A percentile compares a stretch with the other conserved stretches of the same genome.
phyloP scores from a whole-genome alignment of 35 echinoderm and acorn worm genomes.

The Strongylocentrotus purpuratus region DNA sequence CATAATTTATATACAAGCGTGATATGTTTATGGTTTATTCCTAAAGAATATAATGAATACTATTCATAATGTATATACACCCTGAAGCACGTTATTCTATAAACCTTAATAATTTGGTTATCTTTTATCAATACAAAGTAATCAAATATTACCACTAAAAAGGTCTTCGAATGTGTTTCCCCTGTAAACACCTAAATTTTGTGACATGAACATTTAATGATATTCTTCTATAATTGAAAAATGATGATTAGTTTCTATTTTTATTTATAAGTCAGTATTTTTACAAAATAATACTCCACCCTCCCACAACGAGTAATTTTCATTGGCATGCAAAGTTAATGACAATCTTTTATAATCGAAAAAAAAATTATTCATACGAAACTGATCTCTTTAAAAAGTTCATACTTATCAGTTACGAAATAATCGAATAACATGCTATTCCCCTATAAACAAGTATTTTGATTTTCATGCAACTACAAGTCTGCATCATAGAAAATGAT shows the following conservation, averaged over 20 bases:
- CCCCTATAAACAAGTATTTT: not conserved
- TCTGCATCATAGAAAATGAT: not conserved
- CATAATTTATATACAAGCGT: not conserved
- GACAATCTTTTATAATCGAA: not conserved
- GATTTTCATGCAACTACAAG: not conserved
- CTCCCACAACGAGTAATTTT: too few relatives aligned
- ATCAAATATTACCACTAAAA: too few relatives aligned
- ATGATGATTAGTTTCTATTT: too few relatives aligned
- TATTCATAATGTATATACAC: not conserved
- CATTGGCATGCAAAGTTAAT: too few relatives aligned
- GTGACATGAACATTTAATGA: too few relatives aligned
- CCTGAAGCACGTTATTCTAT: not conserved
- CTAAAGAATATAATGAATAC: not conserved
- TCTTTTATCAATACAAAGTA: not conserved
- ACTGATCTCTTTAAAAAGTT: not conserved
- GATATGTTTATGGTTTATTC: not conserved
- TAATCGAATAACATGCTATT: not conserved
- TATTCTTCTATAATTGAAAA: too few relatives aligned
- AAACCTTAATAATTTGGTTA: not conserved
- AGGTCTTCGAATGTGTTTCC: too few relatives aligned
- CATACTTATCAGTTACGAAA: not conserved
- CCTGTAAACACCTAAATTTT: too few relatives aligned
- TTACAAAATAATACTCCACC: too few relatives aligned
- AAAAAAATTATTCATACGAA: not conserved
- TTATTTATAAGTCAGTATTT: too few relatives aligned